Percentiles rank a stretch among this genome's conserved stretches.
These are phyloP conservation scores for Drosophila atripex DNA, from an alignment of 2,888 invertebrate species.

Conservation along the genomic window DNA sequence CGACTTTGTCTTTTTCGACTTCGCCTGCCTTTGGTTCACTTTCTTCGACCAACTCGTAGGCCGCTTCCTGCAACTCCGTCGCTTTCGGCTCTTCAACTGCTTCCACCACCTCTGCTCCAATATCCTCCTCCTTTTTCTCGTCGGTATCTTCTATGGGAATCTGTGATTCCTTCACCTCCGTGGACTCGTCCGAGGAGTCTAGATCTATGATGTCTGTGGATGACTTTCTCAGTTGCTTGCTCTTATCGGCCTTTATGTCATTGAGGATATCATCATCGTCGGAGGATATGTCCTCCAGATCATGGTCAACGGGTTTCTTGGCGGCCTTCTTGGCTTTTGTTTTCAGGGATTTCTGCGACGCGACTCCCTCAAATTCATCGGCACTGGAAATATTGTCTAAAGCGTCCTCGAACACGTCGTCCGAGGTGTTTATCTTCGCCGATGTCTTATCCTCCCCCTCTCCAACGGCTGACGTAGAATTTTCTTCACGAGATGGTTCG, in stretches of 20 bases:
- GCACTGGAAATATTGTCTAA: slow-evolving; percentile 63
- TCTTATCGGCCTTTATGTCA: background rate
- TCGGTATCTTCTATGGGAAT: background rate
- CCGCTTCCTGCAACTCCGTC: background rate
- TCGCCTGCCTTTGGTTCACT: background rate
- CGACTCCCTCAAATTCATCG: slow-evolving; percentile 52
- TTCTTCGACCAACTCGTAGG: background rate
- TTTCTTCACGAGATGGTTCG: background rate
- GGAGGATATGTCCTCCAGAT: slow-evolving; percentile 54
- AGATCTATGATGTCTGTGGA: slow-evolving; percentile 53
- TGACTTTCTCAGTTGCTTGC: background rate
- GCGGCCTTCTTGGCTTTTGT: background rate
- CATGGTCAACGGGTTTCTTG: slow-evolving; percentile 4
- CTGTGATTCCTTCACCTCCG: background rate
- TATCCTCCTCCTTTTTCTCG: background rate
- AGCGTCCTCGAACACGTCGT: slow-evolving; percentile 64
- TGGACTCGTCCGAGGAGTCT: slow-evolving; percentile 53
- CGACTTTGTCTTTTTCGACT: background rate
- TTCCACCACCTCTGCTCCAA: background rate
- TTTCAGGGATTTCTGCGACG: slow-evolving; percentile 2
- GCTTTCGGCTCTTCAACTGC: background rate
- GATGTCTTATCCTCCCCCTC: background rate
- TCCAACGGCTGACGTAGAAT: background rate
- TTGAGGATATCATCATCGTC: slow-evolving; percentile 45
- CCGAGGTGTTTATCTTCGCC: slow-evolving; percentile 20